A percentile compares a stretch with the other conserved stretches of the same genome.
These are phyloP conservation scores for Slavum lentiscoides DNA, from an alignment of 2,888 invertebrate species.

Conservation along the genomic window DNA sequence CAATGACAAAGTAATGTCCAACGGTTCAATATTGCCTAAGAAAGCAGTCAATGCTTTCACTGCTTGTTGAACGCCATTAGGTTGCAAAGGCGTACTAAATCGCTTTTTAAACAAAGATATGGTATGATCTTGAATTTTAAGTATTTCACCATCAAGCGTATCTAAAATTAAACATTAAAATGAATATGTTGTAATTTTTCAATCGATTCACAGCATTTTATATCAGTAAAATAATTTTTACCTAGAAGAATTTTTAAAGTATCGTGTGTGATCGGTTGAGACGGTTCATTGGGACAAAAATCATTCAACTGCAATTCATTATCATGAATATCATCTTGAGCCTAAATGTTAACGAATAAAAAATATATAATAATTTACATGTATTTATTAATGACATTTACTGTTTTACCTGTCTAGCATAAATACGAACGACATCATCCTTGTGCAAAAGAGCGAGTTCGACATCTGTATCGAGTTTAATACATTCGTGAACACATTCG, in stretches of 20 bases:
- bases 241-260: constrained; percentile 83
- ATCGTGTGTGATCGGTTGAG: constrained; percentile 77
- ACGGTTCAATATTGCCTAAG: constrained; percentile 85
- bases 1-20: constrained; percentile 80
- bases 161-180: constrained; percentile 62
- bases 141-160: constrained; percentile 80
- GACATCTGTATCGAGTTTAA: constrained; percentile 89
- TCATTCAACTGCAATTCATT: constrained; percentile 76
- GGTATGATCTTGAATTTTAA: constrained; percentile 72
- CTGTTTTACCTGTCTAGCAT: constrained; percentile 43
- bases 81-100: constrained; percentile 62
- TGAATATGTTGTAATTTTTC: background rate
- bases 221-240: constrained; percentile 58
- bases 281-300: constrained; percentile 74
- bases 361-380: constrained; percentile 34
- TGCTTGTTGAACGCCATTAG: constrained; percentile 80
- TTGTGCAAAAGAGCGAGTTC: constrained; percentile 61
- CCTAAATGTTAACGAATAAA: constrained; percentile 58
- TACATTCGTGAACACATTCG: constrained; percentile 90
- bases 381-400: constrained; percentile 9
- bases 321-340: constrained; percentile 79
- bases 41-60: constrained; percentile 90
- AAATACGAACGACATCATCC: constrained; percentile 26
- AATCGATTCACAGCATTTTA: background rate
- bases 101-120: constrained; percentile 61